Evolutionary conservation across 2,797 vertebrate genomes (phyloP).

Genomic region (Steatocranus sp.): DNA sequence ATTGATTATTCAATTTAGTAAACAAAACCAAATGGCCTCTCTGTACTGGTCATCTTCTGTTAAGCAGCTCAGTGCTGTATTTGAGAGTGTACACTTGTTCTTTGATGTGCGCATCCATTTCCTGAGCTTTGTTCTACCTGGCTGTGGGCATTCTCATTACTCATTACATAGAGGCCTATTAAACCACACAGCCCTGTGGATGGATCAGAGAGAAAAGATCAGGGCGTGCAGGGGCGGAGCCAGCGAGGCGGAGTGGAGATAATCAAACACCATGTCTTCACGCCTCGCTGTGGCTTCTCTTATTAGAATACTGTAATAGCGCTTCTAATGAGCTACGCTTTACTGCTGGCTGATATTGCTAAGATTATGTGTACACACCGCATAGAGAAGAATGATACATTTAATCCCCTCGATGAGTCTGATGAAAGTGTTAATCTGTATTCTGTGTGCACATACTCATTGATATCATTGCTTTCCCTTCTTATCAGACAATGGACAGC

Average conservation of each 20-base stretch:
- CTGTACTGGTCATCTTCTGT: neutral
- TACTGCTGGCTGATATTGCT: constrained; percentile 20
- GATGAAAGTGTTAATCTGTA: constrained; percentile 1
- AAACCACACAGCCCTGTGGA: neutral
- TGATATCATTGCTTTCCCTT: neutral
- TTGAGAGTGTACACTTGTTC: neutral
- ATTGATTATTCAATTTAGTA: neutral
- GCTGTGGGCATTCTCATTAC: constrained; percentile 25
- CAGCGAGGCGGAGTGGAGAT: constrained; percentile 39
- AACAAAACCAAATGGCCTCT: neutral
- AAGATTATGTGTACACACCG: constrained; percentile 19
- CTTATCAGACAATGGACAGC: neutral
- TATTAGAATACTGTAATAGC: constrained; percentile 40
- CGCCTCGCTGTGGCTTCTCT: constrained; percentile 26
- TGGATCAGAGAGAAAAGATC: constrained; percentile 24
- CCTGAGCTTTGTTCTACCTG: constrained; percentile 32
- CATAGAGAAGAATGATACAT: constrained; percentile 1
- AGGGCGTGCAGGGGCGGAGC: constrained; percentile 34
- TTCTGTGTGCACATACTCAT: neutral
- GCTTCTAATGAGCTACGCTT: constrained; percentile 41
- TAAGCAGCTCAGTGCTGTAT: neutral
- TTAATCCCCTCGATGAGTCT: constrained; percentile 16
- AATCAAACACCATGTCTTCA: constrained; percentile 38
- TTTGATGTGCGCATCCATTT: constrained; percentile 14
- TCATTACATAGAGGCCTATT: constrained; percentile 23